Evolutionary conservation across 1,140 invertebrate species (phyloP).

Genomic region (Epicauta chinensis): DNA sequence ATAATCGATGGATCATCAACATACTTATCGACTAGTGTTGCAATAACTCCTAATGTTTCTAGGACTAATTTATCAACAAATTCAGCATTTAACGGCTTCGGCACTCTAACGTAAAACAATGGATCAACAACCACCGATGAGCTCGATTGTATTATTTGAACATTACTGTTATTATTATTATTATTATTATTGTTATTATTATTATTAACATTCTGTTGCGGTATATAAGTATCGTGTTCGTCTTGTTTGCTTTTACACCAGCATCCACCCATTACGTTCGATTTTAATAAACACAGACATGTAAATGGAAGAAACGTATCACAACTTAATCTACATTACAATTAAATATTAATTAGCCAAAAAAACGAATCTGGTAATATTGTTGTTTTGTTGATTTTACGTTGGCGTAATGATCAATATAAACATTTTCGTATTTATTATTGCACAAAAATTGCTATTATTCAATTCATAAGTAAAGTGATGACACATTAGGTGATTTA

Average conservation of each 20-base stretch:
- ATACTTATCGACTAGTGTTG: conserved; percentile 78
- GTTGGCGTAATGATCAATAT: conserved; percentile 24
- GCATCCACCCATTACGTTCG: conserved; percentile 52
- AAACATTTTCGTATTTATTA: conserved; percentile 8
- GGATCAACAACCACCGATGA: conserved; percentile 13
- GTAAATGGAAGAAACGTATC: too few species aligned
- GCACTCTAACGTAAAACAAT: conserved; percentile 31
- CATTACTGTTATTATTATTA: conserved; percentile 38
- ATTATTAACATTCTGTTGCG: conserved; percentile 30
- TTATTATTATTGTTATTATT: background rate
- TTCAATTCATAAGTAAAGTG: too few species aligned
- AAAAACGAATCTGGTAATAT: too few species aligned
- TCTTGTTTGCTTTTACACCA: conserved; percentile 54
- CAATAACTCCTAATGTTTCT: conserved; percentile 72
- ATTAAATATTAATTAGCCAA: too few species aligned
- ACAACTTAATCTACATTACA: background rate
- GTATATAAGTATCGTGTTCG: conserved; percentile 41
- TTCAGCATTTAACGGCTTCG: conserved; percentile 41
- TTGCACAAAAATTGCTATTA: conserved; percentile 9
- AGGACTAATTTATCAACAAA: conserved; percentile 67
- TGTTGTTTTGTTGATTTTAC: conserved; percentile 17
- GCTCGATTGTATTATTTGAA: conserved; percentile 32
- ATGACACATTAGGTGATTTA: conserved; percentile 17
- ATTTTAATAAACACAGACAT: conserved; percentile 10
- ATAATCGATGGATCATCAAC: conserved; percentile 11